These are phyloP conservation scores for Amphiprion ocellaris DNA, from an alignment of 2,113 vertebrate genomes.

Conservation along the genomic window DNA sequence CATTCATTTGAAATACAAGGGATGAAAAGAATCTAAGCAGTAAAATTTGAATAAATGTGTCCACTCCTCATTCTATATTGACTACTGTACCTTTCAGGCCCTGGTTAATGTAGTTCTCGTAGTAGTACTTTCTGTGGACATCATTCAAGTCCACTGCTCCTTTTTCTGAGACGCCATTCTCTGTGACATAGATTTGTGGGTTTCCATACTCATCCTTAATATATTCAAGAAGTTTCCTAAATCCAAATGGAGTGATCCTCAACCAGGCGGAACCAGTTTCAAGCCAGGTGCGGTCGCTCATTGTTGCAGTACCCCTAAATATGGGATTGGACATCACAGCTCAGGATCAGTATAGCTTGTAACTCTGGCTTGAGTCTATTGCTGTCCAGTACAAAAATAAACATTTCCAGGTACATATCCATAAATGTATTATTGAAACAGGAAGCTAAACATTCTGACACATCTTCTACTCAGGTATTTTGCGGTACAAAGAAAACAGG, in stretches of 20 bases:
- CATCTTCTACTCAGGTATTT: no score
- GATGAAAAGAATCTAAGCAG: no score
- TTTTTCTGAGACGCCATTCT: constrained; percentile 93
- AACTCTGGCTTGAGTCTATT: neutral
- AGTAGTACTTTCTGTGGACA: no score
- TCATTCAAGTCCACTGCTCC: constrained; percentile 40
- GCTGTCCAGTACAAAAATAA: neutral
- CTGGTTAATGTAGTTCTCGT: no score
- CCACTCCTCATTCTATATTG: neutral
- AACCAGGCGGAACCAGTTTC: constrained; percentile 92
- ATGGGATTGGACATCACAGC: neutral
- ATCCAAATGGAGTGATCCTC: constrained; percentile 92
- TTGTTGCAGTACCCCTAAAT: constrained; percentile 87
- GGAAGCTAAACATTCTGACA: no score
- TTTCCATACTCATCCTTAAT: constrained; percentile 93
- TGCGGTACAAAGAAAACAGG: no score
- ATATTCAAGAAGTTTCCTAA: constrained; percentile 91
- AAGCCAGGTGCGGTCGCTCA: constrained; percentile 90
- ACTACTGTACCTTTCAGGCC: no score
- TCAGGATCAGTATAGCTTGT: no score
- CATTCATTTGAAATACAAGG: no score
- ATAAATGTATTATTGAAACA: no score
- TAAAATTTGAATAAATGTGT: neutral
- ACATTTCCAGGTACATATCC: no score
- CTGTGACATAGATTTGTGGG: constrained; percentile 91